Evolutionary conservation across 2,888 invertebrate genomes (phyloP), one percentile per base, ranked within the genome.

Genomic region (Trichogramma evanescens): DNA sequence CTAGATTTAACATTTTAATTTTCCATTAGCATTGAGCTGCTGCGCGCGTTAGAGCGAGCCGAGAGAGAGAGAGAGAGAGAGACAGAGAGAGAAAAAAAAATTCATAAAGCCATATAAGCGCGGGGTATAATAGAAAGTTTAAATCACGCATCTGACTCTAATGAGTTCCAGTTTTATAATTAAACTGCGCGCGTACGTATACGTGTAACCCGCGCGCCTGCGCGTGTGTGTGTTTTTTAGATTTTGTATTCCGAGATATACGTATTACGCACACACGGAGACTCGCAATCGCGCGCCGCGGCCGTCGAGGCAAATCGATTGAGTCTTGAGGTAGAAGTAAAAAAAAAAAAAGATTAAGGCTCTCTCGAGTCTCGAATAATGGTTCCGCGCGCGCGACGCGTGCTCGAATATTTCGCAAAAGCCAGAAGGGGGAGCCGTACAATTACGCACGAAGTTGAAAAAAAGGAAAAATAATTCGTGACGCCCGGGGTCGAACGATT

Each of bases 141-240:
- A 26, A 26, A 26, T 26, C 50, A 41, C n/a, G 10, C 4, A 8
- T 54, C 48, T 49, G 26, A 26, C 10, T 10, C 51, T 63, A 63
- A 63, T 63, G 63, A 63, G 63, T 58, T 63, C 63, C 60, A 61
- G 63, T 63, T 63, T 63, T 63, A 26, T 26, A 61, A 63, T 63
- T 63, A 61, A 26, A 58, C 55, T 59, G 54, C 43, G 56, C 54
- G 56, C 53, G 58, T 43, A 54, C 56, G 52, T 52, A 51, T 39
- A 39, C 44, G 56, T 42, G 40, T 9, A 39, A 43, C 6, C 4
- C 3, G 13, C 13, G 13, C 13, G 54, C 43, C n/a, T n/a, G 56
- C 56, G 56, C 53, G 58, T 40, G 54, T 52, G 52, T 52, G 51
- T 39, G 39, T 41, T 51, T 42, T 42, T 9, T 26, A 43, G 4